phyloP scores from a whole-genome alignment of 2,888 invertebrate genomes.

The Osmoderma eremita region DNA sequence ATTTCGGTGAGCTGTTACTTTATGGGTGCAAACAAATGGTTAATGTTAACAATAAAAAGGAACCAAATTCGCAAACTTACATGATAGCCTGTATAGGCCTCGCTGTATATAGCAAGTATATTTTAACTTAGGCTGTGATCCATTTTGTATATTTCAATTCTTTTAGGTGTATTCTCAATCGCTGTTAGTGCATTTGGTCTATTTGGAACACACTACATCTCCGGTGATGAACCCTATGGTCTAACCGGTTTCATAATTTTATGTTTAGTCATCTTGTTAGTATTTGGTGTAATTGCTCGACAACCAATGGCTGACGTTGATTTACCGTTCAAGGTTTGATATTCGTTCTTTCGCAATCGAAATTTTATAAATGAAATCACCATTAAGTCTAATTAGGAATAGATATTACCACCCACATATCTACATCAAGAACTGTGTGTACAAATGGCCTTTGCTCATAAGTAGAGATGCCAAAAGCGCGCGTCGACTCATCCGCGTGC shows the following conservation, averaged over 20 bases:
- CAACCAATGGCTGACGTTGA: conserved; percentile 74
- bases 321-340: conserved; percentile 75
- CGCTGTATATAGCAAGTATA: conserved; percentile 67
- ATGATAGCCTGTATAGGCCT: conserved; percentile 73
- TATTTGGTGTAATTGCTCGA: conserved; percentile 72
- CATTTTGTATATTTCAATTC: conserved; percentile 1
- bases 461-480: too few relatives aligned
- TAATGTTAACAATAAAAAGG: conserved; percentile 77
- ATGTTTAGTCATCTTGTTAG: conserved; percentile 63
- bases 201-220: conserved; percentile 55
- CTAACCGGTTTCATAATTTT: conserved; percentile 59
- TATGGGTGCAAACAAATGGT: conserved; percentile 67
- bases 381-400: too few relatives aligned
- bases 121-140: neutral
- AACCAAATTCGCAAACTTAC: conserved; percentile 73
- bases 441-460: too few relatives aligned
- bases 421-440: too few relatives aligned
- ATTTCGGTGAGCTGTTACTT: conserved; percentile 45
- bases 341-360: neutral
- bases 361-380: conserved; percentile 6
- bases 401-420: too few relatives aligned
- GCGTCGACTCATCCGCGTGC: too few relatives aligned
- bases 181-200: conserved; percentile 66
- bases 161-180: conserved; percentile 68
- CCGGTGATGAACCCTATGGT: conserved; percentile 60